Percentiles rank a stretch among this genome's conserved stretches.
Evolutionary conservation across 2,113 vertebrate species (phyloP).

Genomic region (Zingel zingel): DNA sequence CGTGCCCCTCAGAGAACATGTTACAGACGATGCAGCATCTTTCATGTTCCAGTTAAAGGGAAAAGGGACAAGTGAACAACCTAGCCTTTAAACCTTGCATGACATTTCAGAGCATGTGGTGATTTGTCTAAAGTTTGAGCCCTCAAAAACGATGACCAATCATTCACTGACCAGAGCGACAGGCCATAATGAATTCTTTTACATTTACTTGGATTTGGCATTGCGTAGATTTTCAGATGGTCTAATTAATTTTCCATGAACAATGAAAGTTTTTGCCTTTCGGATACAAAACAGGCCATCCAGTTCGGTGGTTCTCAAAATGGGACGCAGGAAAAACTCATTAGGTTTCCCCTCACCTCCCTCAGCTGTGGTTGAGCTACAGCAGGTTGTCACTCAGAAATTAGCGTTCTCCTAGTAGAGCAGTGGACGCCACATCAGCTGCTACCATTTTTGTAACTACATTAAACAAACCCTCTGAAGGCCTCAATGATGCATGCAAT

Average conservation of each 20-base stretch:
- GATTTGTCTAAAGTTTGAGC: constrained; percentile 74
- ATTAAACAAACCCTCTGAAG: constrained; percentile 90
- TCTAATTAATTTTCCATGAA: constrained; percentile 67
- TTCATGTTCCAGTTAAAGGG: constrained; percentile 82
- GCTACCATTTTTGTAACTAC: constrained; percentile 90
- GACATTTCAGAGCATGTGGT: constrained; percentile 63
- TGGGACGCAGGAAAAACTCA: constrained; percentile 75
- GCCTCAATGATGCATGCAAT: constrained; percentile 89
- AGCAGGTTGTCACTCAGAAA: constrained; percentile 86
- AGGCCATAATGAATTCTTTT: constrained; percentile 56
- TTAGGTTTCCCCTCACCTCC: constrained; percentile 75
- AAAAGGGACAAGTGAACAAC: constrained; percentile 79
- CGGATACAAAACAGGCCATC: constrained; percentile 90
- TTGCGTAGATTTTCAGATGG: constrained; percentile 43
- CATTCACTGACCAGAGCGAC: constrained; percentile 48
- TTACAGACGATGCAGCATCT: constrained; percentile 76
- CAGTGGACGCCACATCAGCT: constrained; percentile 84
- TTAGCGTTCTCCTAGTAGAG: constrained; percentile 83
- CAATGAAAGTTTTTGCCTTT: constrained; percentile 57
- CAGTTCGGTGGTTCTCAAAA: constrained; percentile 91
- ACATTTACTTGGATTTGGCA: constrained; percentile 50
- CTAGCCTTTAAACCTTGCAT: constrained; percentile 74
- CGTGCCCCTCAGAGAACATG: constrained; percentile 70
- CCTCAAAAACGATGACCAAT: constrained; percentile 61
- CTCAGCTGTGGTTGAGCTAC: constrained; percentile 79